A percentile compares a stretch with the other conserved stretches of the same genome.
Evolutionary conservation across 2,797 vertebrate species (phyloP).

Genomic region (Clarias platycephalus): DNA sequence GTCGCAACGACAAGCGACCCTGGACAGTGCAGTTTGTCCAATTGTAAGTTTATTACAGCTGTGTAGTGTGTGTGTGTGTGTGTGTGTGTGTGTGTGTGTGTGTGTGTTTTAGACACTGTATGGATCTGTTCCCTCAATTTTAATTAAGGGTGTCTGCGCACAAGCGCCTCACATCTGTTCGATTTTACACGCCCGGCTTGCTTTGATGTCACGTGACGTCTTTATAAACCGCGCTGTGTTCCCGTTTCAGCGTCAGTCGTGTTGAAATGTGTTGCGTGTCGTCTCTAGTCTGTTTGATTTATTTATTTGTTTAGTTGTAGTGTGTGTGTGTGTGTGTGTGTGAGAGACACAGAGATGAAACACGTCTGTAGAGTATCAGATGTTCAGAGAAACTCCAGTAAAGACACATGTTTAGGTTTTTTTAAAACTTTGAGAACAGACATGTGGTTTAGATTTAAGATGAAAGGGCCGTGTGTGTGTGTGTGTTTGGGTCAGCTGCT

Average conservation of each 20-base stretch:
- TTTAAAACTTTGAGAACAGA: slow-evolving; percentile 32
- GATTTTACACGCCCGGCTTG: not conserved
- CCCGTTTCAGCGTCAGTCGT: not conserved
- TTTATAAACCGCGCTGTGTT: not conserved
- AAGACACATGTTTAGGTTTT: slow-evolving; percentile 52
- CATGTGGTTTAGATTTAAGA: slow-evolving; percentile 65
- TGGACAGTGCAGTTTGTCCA: rapidly evolving
- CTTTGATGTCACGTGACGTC: not conserved
- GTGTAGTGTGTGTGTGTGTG: not conserved
- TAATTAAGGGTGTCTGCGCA: not conserved
- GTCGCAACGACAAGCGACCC: not conserved
- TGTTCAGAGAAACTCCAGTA: slow-evolving; percentile 42
- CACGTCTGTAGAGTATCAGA: slow-evolving; percentile 45
- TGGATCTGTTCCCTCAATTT: not conserved
- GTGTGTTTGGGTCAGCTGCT: slow-evolving; percentile 42
- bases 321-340: not conserved
- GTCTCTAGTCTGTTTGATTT: not conserved
- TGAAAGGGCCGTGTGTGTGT: slow-evolving; percentile 55
- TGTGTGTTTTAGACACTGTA: not conserved
- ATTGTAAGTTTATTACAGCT: slow-evolving; percentile 31
- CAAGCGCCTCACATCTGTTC: not conserved
- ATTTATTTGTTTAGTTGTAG: not conserved
- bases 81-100: not conserved
- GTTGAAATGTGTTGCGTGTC: not conserved
- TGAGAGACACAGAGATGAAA: not conserved